These are phyloP conservation scores for Xiphias gladius DNA, from an alignment of 2,113 vertebrate species.

Conservation along the genomic window DNA sequence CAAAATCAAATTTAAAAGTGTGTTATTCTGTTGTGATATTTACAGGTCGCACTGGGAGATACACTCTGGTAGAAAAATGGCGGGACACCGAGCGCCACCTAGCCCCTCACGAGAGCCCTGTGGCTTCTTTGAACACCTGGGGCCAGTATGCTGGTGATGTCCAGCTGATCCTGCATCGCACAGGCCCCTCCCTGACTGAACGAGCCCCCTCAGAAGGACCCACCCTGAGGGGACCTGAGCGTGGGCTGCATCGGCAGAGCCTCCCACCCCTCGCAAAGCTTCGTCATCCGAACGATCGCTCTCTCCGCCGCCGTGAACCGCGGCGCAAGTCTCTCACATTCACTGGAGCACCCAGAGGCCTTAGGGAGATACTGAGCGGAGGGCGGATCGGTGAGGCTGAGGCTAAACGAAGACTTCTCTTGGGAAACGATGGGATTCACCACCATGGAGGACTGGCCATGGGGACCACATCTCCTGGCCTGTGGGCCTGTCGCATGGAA, in stretches of 20 bases:
- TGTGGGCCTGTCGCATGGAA: slow-evolving; percentile 84
- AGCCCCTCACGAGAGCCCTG: slow-evolving; percentile 94
- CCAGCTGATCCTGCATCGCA: slow-evolving; percentile 94
- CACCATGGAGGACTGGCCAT: slow-evolving; percentile 58
- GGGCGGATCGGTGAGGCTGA: slow-evolving; percentile 87
- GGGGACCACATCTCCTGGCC: slow-evolving; percentile 58
- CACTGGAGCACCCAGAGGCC: slow-evolving; percentile 92
- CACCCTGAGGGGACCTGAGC: slow-evolving; percentile 89
- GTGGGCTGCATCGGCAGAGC: slow-evolving; percentile 94
- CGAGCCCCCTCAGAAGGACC: slow-evolving; percentile 92
- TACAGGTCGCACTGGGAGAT: slow-evolving; percentile 94
- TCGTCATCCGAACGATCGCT: slow-evolving; percentile 88
- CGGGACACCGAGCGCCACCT: slow-evolving; percentile 94
- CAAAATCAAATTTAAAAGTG: neutral
- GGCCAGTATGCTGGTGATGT: slow-evolving; percentile 97
- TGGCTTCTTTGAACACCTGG: slow-evolving; percentile 97
- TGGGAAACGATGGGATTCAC: slow-evolving; percentile 73
- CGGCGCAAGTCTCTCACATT: slow-evolving; percentile 97
- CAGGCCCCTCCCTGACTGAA: slow-evolving; percentile 94
- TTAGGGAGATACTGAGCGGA: slow-evolving; percentile 92
- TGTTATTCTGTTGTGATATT: slow-evolving; percentile 35
- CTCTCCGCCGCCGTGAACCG: slow-evolving; percentile 92
- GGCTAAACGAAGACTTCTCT: slow-evolving; percentile 88
- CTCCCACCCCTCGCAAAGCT: slow-evolving; percentile 95
- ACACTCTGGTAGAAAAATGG: slow-evolving; percentile 98